phyloP scores from a whole-genome alignment of 1,140 invertebrate genomes.

The Oedothorax gibbosus region DNA sequence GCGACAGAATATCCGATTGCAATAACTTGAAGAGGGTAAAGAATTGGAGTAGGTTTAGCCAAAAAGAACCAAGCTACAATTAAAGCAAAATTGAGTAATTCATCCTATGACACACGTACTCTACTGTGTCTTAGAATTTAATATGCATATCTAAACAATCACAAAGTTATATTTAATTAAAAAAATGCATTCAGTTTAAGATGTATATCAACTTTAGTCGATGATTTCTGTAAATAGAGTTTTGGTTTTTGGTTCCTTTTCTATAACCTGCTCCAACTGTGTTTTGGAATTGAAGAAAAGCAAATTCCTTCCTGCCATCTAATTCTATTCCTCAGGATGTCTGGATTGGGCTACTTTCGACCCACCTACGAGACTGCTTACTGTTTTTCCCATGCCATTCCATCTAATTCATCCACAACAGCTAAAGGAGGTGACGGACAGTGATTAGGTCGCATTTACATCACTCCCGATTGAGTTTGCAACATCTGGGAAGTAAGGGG shows the following conservation, averaged over 20 bases:
- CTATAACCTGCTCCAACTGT: too few species aligned
- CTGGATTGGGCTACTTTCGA: not conserved
- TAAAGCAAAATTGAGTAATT: too few species aligned
- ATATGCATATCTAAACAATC: too few species aligned
- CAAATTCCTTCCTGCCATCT: not conserved
- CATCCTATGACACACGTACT: too few species aligned
- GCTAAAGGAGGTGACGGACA: slow-evolving; percentile 5
- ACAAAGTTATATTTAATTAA: too few species aligned
- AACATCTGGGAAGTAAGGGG: not conserved
- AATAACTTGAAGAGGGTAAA: not conserved
- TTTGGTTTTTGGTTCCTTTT: not conserved
- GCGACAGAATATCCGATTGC: not conserved
- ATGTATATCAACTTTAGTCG: too few species aligned
- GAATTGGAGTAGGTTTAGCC: not conserved
- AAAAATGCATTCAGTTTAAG: too few species aligned
- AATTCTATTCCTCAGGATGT: too few species aligned
- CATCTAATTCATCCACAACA: not conserved
- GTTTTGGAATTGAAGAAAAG: not conserved
- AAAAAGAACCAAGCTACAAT: too few species aligned
- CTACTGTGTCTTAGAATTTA: too few species aligned
- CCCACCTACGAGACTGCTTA: not conserved
- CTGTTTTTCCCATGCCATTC: slow-evolving; percentile 20
- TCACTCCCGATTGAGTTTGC: not conserved
- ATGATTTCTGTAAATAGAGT: too few species aligned
- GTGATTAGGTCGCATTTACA: slow-evolving; percentile 34